phyloP scores from a whole-genome alignment of 2,797 vertebrate species.

The Gallinago nigripennis region DNA sequence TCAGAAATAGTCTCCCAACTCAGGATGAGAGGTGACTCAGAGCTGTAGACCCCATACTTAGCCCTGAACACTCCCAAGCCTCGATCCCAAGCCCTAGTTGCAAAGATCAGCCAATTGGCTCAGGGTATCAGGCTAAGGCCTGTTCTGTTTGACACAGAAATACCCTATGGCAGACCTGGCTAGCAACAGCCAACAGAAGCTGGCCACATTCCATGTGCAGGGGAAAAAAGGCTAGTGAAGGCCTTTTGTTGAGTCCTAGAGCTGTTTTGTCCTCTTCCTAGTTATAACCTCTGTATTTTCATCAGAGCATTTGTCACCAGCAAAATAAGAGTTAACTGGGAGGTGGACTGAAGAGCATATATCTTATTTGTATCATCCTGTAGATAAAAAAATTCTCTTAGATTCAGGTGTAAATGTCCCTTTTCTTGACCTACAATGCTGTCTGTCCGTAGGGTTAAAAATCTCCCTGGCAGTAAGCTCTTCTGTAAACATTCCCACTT shows the following conservation, averaged over 20 bases:
- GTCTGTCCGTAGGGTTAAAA: conserved; percentile 23
- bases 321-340: not conserved
- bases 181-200: not conserved
- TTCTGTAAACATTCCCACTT: conserved; percentile 47
- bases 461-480: not conserved
- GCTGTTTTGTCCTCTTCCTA: not conserved
- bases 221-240: not conserved
- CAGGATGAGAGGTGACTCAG: not conserved
- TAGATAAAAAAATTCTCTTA: not conserved
- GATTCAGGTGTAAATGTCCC: not conserved
- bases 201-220: not conserved
- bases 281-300: not conserved
- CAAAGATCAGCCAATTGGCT: not conserved
- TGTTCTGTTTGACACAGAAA: not conserved
- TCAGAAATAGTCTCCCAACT: not conserved
- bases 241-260: not conserved
- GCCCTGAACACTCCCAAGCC: not conserved
- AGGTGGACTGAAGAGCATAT: not conserved
- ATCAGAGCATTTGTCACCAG: not conserved
- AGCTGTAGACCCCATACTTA: not conserved
- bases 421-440: not conserved
- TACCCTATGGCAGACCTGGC: not conserved
- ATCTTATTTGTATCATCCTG: not conserved
- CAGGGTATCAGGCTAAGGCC: not conserved
- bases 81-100: not conserved